Base-by-base conservation (phyloP, 1,140 invertebrate genomes). In the Oryzaephilus surinamensis region DNA sequence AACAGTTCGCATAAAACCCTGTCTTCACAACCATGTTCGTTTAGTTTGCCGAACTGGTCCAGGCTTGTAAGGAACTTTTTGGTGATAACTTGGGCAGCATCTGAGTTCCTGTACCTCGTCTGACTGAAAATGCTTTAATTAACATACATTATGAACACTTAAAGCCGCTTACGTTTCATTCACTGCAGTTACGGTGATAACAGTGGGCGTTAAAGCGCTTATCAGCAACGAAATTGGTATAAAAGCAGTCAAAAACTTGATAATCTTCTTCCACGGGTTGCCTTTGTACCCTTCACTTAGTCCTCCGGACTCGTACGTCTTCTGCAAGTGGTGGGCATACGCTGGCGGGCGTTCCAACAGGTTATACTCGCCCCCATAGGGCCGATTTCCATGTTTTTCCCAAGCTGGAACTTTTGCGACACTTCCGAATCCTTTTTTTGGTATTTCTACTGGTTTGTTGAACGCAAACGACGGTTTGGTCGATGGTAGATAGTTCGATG, bases 141-240 rank as follows among this genome's bases (percentile, higher is more conserved):
- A 15, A 32, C 6, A 35, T 13, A 18, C 16, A n/a, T 29, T 16
- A 1, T 11, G 5, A 33, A 17, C 6, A 18, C 11, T 19, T 18
- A 32, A 32, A 18, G 4, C 11, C 19, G 23, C 50, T 54, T 41
- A 55, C 53, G 57, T 58, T 27, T 40, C 47, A 46, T 58, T 59
- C 17, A 56, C 41, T 13, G 55, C 48, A 4, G 59, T 55, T 28
- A 74, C 58, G 30, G 62, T 70, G 38, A 74, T 62, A 40, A 74
- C 51, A 31, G 54, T 66, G 3, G 72, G 72, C 1, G 71, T 70
- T 20, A 73, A 54, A 0, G 72, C 70, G 12, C 71, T 71, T 15
- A 73, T 61, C 41, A 74, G 63, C 19, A 74, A 54, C 0, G 71
- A 71, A 8, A 72, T 65, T 0, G 72, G 72, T 28, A 74, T 58